Evolutionary conservation across 2,888 invertebrate genomes (phyloP), one percentile per base, ranked within the genome.

Genomic region (Euphydryas editha): DNA sequence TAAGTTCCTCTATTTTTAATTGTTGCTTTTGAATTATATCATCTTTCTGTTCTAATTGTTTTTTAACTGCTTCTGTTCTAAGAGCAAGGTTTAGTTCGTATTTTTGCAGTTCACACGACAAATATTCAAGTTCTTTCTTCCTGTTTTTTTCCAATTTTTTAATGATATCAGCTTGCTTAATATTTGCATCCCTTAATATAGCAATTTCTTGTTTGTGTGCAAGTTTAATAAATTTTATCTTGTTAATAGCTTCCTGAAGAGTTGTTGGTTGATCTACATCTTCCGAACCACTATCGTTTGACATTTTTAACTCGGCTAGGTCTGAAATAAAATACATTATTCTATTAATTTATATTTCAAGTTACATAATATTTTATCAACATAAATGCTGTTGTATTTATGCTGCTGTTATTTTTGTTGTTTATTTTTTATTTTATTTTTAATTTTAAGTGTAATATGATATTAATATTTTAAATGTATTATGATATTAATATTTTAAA

Each of bases 211-310:
- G 84, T 80, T 89, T 91, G 76, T 92, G 92, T 76, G 92, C 83
- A 68, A 87, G 86, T 72, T 84, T 87, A 58, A 92, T 80, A 79
- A 92, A 92, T 79, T 90, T 91, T 70, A 92, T 92, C 65, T 89
- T 81, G 77, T 92, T 92, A 74, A 88, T 81, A 70, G 92, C 92
- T 78, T 92, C 92, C 77, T 92, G 92, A 62, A 92, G 76, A 60
- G 89, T 86, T 70, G 87, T 77, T 51, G 91, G 92, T 72, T 89
- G 85, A 72, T 84, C 77, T 66, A 84, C 75, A 74, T 85, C 84
- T 78, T 87, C 86, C 75, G 85, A 86, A 65, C 75, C 80, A 49
- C 74, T 71, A 46, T 8, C 4, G 8, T 39, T 79, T 46, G 87
- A 78, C 85, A 86, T 85, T 72, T 72, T 76, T 70, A 69, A 71